These are phyloP conservation scores for Dendronephthya gigantea DNA, from an alignment of 64 coral and sea anemone species.

Conservation along the genomic window DNA sequence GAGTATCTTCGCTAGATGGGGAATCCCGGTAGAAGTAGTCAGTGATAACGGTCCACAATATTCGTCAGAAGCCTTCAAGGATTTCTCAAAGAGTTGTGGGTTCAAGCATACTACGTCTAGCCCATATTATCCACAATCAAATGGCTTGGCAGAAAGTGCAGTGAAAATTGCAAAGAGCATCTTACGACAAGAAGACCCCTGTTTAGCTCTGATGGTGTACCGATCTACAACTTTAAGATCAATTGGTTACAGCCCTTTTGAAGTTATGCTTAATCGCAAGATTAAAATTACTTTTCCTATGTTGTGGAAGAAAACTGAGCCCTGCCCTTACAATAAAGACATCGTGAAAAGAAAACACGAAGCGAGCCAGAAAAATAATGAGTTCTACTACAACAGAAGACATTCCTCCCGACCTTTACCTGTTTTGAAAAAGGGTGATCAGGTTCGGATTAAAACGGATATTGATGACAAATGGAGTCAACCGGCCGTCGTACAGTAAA, in stretches of 20 bases:
- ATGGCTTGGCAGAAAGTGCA: constrained; percentile 22
- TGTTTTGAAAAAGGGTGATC: constrained; percentile 17
- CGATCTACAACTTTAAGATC: constrained; percentile 17
- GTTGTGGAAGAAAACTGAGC: not conserved
- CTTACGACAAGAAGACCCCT: constrained; percentile 32
- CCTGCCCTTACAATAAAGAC: not conserved
- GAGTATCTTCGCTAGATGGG: not conserved
- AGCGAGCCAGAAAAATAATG: not conserved
- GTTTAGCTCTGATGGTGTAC: constrained; percentile 30
- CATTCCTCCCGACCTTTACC: not conserved
- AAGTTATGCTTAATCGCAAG: not conserved
- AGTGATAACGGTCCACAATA: constrained; percentile 23
- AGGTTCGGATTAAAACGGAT: constrained; percentile 1
- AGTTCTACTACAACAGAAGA: constrained; percentile 26
- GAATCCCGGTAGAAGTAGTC: not conserved
- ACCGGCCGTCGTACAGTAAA: not conserved
- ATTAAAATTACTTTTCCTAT: not conserved
- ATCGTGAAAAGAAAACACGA: not conserved
- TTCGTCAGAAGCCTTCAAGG: not conserved
- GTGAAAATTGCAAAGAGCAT: constrained; percentile 11
- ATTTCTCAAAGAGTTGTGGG: not conserved
- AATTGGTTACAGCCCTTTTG: not conserved
- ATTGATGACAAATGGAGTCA: not conserved
- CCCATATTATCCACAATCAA: constrained; percentile 20
- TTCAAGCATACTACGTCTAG: constrained; percentile 14